Evolutionary conservation across 2,113 vertebrate genomes (phyloP).

Genomic region (Dascyllus trimaculatus): DNA sequence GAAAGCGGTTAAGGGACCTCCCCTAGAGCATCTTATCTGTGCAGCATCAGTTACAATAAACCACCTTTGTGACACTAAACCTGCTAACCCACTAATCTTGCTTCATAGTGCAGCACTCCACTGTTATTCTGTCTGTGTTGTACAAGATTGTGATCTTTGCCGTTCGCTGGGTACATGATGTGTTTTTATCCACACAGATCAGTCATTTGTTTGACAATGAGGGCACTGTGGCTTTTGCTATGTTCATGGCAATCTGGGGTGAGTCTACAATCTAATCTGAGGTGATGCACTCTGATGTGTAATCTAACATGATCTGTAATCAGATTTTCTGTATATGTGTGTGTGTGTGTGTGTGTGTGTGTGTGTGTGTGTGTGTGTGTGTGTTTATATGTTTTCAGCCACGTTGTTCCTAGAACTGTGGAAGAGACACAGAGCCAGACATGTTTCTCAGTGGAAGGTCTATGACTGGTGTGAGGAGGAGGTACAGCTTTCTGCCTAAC

Average conservation of each 20-base stretch:
- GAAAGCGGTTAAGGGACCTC: no score
- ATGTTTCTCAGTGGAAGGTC: constrained; percentile 88
- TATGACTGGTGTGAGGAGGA: constrained; percentile 92
- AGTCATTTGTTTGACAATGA: constrained; percentile 95
- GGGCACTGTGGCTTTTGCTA: constrained; percentile 92
- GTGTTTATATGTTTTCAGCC: constrained; percentile 76
- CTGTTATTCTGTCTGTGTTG: no score
- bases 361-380: no score
- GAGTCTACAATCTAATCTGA: constrained; percentile 64
- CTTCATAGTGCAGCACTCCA: no score
- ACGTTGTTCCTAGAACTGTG: constrained; percentile 95
- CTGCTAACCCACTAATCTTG: no score
- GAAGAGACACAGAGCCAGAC: constrained; percentile 87
- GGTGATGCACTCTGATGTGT: background rate
- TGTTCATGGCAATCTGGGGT: constrained; percentile 97
- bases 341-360: background rate
- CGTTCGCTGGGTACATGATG: no score
- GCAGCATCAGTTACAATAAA: no score
- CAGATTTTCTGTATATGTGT: background rate
- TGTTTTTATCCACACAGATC: constrained; percentile 80
- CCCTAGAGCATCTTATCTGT: no score
- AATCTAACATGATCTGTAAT: background rate
- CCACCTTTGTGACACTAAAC: no score
- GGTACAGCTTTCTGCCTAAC: constrained; percentile 75
- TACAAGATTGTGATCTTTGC: no score